These are phyloP conservation scores for Sternarchorhynchus goeldii DNA, from an alignment of 2,797 vertebrate genomes.

Conservation along the genomic window DNA sequence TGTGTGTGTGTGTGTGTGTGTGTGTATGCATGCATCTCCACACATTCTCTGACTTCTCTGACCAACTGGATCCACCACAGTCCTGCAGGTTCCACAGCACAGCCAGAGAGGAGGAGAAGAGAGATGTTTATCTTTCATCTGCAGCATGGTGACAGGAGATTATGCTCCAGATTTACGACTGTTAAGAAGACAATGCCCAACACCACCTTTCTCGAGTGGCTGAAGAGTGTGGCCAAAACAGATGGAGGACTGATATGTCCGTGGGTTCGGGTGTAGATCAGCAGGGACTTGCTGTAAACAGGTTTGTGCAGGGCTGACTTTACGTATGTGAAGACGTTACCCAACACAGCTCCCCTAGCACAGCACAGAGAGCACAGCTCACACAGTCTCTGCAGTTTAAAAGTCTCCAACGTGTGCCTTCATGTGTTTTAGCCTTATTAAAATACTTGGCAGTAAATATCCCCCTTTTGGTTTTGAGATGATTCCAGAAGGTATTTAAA, in stretches of 20 bases:
- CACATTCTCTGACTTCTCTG: conserved; percentile 34
- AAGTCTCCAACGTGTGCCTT: conserved; percentile 48
- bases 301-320: conserved; percentile 42
- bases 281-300: conserved; percentile 4
- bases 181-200: conserved; percentile 75
- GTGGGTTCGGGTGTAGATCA: conserved; percentile 40
- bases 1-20: conserved; percentile 42
- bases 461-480: conserved; percentile 24
- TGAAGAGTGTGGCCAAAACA: conserved; percentile 65
- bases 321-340: conserved; percentile 42
- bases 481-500: conserved; percentile 47
- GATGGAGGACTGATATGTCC: conserved; percentile 40
- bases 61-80: conserved; percentile 71
- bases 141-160: conserved; percentile 80
- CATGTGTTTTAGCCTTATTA: conserved; percentile 49
- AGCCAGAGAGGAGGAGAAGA: conserved; percentile 54
- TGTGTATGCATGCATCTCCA: conserved; percentile 62
- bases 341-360: conserved; percentile 8
- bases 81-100: conserved; percentile 73
- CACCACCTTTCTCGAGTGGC: conserved; percentile 67
- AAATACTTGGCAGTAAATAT: conserved; percentile 52
- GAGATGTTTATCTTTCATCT: conserved; percentile 84
- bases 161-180: conserved; percentile 83
- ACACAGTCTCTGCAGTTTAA: conserved; percentile 33
- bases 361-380: conserved; percentile 1